A percentile compares a stretch with the other conserved stretches of the same genome.
Conservation (phyloP, 1,140 invertebrate species). For the Solenopsis invicta region DNA sequence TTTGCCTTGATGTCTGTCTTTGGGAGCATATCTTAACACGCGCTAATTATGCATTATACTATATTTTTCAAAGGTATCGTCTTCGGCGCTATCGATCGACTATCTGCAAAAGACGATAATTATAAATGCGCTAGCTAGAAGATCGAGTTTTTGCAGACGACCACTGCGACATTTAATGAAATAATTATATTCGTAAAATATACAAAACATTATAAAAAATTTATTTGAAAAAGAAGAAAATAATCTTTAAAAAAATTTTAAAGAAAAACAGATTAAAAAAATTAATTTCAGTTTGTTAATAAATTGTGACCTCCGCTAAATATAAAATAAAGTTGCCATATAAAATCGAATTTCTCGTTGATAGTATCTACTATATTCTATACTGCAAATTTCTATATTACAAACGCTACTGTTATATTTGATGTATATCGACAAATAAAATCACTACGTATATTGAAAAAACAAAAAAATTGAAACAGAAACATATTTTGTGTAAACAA, state of each 20-base stretch:
- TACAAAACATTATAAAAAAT: neutral
- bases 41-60: neutral
- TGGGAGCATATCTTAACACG: neutral
- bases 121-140: slow-evolving; percentile 17
- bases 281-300: neutral
- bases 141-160: neutral
- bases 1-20: neutral
- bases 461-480: neutral
- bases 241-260: neutral
- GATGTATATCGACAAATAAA: slow-evolving; percentile 3
- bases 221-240: neutral
- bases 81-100: neutral
- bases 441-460: slow-evolving; percentile 1
- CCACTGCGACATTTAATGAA: neutral
- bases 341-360: neutral
- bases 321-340: slow-evolving; percentile 19
- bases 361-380: neutral
- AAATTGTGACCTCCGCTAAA: neutral
- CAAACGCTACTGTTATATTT: neutral
- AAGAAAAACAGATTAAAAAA: neutral
- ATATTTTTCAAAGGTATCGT: slow-evolving; percentile 13
- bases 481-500: slow-evolving; percentile 3
- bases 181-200: slow-evolving; percentile 10
- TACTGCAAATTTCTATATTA: neutral
- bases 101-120: slow-evolving; percentile 6